Evolutionary conservation across 2,888 invertebrate species (phyloP).

Genomic region (Sturmia bella): DNA sequence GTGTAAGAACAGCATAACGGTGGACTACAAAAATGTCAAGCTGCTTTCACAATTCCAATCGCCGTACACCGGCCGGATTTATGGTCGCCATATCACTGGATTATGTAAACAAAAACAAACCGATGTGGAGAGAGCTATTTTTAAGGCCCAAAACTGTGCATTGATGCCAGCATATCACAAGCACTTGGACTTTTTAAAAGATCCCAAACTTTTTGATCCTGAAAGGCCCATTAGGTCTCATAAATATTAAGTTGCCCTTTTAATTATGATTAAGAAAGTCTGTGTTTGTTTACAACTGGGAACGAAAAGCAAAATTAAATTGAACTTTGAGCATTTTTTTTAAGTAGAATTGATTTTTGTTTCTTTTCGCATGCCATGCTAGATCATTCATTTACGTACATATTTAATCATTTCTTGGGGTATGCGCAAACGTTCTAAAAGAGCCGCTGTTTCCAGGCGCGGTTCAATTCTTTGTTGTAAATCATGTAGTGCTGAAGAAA

Average conservation of each 20-base stretch:
- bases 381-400: no score
- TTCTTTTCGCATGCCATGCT: no score
- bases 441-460: slow-evolving; percentile 52
- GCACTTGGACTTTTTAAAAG: slow-evolving; percentile 89
- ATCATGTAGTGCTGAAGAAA: slow-evolving; percentile 74
- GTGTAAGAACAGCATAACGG: slow-evolving; percentile 90
- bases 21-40: slow-evolving; percentile 95
- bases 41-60: slow-evolving; percentile 98
- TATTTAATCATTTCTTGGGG: slow-evolving; percentile 76
- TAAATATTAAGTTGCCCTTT: slow-evolving; percentile 84
- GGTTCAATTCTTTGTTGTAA: slow-evolving; percentile 72
- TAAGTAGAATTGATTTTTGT: no score
- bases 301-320: neutral
- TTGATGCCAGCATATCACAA: slow-evolving; percentile 93
- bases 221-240: slow-evolving; percentile 91
- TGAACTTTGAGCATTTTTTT: no score
- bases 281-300: neutral
- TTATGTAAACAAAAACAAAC: slow-evolving; percentile 92
- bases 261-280: slow-evolving; percentile 1
- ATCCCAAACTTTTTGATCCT: slow-evolving; percentile 95
- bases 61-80: slow-evolving; percentile 95
- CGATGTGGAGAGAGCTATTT: slow-evolving; percentile 88
- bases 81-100: slow-evolving; percentile 96
- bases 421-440: slow-evolving; percentile 74
- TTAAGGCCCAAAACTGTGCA: slow-evolving; percentile 89